Evolutionary conservation across 92 coral and sea anemone species (phyloP), one percentile per base, ranked within the genome.

Genomic region (Zoanthus gigantus): DNA sequence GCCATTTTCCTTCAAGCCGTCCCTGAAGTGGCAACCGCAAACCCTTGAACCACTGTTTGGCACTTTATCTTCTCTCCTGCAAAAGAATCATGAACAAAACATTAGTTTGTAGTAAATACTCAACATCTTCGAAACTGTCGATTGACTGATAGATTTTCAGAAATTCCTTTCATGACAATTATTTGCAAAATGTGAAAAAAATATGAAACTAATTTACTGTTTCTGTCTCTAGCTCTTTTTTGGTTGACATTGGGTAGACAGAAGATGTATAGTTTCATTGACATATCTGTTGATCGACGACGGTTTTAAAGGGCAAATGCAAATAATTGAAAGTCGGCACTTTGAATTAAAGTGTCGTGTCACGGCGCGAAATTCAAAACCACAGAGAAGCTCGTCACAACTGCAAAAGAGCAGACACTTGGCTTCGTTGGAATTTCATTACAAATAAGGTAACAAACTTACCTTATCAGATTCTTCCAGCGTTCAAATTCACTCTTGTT

Each of bases 21-120:
- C 23, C 14, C 66, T 58, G 66, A 58, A 58, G 18, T 58, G 80
- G n/a, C 80, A 76, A 37, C 80, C 34, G 42, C 80, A 76, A 23
- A 76, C 52, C 42, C 80, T 76, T 76, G 57, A 76, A 17, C 23
- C n/a, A 58, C 23, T 17, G 23, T 4, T 17, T 13, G 66, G 66
- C 18, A 58, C 23, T 17, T 58, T 58, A 17, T 58, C 66, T 58
- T 14, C 66, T 58, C 66, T 14, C 66, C 66, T 16, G 23, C n/a
- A 58, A 17, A 58, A 3, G 66, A 58, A 14, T 58, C 23, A 58
- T 14, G 66, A 58, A 17, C 23, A 17, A 58, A 58, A 14, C 23
- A 14, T 14, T 14, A 58, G 23, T 17, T 58, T 12, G 66, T 58
- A 14, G 17, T 15, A 58, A 58, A 14, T 17, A 58, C 23, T 58